These are phyloP conservation scores for Synanthedon andrenaeformis DNA, from an alignment of 2,888 invertebrate genomes.

Conservation along the genomic window DNA sequence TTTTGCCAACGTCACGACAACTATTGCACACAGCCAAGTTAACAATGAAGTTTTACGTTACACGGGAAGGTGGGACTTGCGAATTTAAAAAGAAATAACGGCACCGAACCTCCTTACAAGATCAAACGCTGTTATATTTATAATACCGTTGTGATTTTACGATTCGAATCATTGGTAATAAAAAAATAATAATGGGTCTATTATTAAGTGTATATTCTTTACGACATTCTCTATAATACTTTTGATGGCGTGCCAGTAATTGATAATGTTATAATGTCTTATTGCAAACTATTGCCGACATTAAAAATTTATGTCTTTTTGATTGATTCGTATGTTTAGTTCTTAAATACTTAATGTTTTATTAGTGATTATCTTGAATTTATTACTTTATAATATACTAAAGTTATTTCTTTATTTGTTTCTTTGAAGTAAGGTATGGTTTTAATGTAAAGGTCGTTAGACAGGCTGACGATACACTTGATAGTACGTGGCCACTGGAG, in stretches of 20 bases:
- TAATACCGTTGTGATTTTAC: slow-evolving; percentile 17
- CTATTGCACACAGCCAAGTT: slow-evolving; percentile 26
- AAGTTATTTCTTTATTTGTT: too few species aligned
- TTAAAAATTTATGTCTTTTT: neutral
- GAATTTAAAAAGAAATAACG: slow-evolving; percentile 7
- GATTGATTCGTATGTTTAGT: neutral
- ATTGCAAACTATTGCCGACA: neutral
- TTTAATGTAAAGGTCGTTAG: too few species aligned
- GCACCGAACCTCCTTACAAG: neutral
- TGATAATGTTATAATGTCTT: neutral
- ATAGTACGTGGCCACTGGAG: too few species aligned
- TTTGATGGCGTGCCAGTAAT: neutral
- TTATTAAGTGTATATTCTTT: slow-evolving; percentile 20
- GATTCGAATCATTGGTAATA: slow-evolving; percentile 14
- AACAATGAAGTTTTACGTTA: slow-evolving; percentile 22
- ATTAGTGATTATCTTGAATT: too few species aligned
- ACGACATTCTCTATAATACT: slow-evolving; percentile 8
- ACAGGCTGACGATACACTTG: too few species aligned
- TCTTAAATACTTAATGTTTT: too few species aligned
- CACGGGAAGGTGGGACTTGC: slow-evolving; percentile 10
- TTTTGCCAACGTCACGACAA: slow-evolving; percentile 42
- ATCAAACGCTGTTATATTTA: neutral
- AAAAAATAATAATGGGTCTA: slow-evolving; percentile 23
- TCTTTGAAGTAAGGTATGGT: too few species aligned
- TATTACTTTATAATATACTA: too few species aligned